phyloP scores from a whole-genome alignment of 2,797 vertebrate species.

The Stomatorhinus walkeri region DNA sequence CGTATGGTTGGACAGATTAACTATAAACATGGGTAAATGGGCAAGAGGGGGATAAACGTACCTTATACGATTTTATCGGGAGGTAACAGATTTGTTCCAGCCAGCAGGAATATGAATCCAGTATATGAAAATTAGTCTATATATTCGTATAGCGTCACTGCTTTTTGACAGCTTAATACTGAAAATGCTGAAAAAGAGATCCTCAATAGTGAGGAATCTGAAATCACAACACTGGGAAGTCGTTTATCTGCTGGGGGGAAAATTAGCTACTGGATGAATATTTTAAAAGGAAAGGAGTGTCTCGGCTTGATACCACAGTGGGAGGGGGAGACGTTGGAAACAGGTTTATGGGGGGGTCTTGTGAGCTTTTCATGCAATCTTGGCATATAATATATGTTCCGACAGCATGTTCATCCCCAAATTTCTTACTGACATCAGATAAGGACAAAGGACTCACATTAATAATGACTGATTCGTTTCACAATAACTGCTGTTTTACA shows the following conservation, averaged over 20 bases:
- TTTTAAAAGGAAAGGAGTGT: not conserved
- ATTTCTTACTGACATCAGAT: not conserved
- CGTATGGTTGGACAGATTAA: not conserved
- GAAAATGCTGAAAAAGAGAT: not conserved
- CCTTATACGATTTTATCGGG: not conserved
- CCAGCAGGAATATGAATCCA: not conserved
- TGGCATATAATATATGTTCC: not conserved
- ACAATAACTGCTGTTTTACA: not conserved
- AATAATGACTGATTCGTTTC: not conserved
- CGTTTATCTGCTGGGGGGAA: not conserved
- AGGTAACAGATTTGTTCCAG: not conserved
- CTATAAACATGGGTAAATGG: not conserved
- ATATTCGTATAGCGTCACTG: not conserved
- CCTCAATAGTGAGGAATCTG: not conserved
- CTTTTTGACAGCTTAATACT: not conserved
- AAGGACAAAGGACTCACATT: not conserved
- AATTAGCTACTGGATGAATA: constrained; percentile 8
- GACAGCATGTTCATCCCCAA: not conserved
- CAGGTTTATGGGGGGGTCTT: not conserved
- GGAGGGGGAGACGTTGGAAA: not conserved
- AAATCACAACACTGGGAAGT: not conserved
- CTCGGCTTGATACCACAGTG: not conserved
- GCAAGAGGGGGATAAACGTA: not conserved
- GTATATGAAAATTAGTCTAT: not conserved
- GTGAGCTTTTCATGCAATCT: not conserved